phyloP scores from a whole-genome alignment of 2,888 invertebrate species.

The Synergus japonicus region DNA sequence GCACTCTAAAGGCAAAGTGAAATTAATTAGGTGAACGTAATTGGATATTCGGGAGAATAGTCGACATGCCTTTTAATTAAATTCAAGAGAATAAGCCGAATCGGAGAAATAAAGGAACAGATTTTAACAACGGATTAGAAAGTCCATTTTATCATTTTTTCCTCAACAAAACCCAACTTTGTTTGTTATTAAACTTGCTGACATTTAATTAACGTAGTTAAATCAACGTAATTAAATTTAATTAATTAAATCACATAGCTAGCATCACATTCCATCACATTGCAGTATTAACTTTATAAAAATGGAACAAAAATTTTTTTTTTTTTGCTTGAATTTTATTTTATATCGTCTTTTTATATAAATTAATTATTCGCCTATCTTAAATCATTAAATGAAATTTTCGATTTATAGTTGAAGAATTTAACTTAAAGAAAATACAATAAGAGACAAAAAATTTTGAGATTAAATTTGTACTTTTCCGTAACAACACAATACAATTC shows the following conservation, averaged over 20 bases:
- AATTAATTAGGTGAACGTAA: conserved; percentile 46
- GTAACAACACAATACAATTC: neutral
- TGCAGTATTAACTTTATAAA: neutral
- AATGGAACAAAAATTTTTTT: neutral
- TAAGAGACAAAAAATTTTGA: neutral
- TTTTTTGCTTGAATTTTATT: no score
- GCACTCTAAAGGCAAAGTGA: conserved; percentile 13
- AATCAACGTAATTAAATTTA: no score
- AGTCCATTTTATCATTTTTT: neutral
- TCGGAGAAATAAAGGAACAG: conserved; percentile 5
- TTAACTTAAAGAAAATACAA: neutral
- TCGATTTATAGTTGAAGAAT: neutral
- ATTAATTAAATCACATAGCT: no score
- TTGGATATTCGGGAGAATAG: conserved; percentile 42
- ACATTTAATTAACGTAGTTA: neutral
- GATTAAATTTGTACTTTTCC: neutral
- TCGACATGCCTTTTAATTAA: conserved; percentile 45
- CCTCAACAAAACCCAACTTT: neutral
- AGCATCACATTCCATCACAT: neutral
- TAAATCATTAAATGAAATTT: no score
- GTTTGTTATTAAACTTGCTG: neutral
- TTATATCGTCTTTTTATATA: no score
- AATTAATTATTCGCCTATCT: no score
- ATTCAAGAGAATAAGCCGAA: conserved; percentile 36
- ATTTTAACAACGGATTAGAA: conserved; percentile 10